Evolutionary conservation across 2,113 vertebrate genomes (phyloP).

Genomic region (Papio anubis): DNA sequence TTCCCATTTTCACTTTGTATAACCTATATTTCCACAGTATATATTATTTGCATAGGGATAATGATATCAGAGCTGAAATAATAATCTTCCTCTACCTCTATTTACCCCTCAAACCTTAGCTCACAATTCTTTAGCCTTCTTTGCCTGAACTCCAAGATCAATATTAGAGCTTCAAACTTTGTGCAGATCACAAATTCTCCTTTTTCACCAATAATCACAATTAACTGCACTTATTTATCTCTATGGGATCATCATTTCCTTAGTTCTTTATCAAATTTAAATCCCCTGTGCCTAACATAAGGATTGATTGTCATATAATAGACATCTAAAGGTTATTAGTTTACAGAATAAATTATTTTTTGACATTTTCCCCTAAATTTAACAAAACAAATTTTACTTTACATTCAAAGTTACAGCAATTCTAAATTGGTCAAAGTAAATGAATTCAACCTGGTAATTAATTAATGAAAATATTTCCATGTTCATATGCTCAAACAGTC

Average conservation of each 20-base stretch:
- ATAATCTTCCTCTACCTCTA: background rate
- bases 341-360: background rate
- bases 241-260: background rate
- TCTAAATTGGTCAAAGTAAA: background rate
- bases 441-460: background rate
- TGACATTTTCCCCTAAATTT: background rate
- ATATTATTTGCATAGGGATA: background rate
- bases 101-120: background rate
- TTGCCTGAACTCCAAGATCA: background rate
- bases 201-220: background rate
- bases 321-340: background rate
- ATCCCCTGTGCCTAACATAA: background rate
- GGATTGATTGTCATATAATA: background rate
- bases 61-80: background rate
- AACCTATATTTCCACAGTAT: background rate
- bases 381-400: background rate
- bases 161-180: background rate
- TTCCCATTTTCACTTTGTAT: background rate
- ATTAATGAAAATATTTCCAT: background rate
- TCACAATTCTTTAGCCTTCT: background rate
- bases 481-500: background rate
- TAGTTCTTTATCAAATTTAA: background rate
- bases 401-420: background rate
- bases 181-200: background rate
- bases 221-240: background rate